These are phyloP conservation scores for Eretmochelys imbricata DNA, from an alignment of 2,113 vertebrate genomes.

Conservation along the genomic window DNA sequence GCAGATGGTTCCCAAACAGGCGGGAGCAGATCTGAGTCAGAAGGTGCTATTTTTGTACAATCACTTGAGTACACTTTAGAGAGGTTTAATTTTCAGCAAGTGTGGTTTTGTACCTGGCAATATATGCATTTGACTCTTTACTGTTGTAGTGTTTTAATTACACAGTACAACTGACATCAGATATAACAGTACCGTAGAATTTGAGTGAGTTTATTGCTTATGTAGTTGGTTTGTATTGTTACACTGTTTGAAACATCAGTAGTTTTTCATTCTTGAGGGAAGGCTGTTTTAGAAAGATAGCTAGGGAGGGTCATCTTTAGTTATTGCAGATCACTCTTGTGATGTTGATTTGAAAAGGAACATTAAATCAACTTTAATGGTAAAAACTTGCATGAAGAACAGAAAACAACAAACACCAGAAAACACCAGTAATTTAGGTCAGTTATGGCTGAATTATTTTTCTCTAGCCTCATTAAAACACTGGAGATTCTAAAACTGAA, in stretches of 20 bases:
- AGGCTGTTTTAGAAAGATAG: background rate
- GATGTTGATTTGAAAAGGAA: background rate
- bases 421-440: background rate
- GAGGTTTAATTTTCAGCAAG: background rate
- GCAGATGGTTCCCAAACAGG: background rate
- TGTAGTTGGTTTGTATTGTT: background rate
- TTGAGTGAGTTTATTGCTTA: background rate
- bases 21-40: background rate
- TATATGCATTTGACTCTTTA: fast-evolving
- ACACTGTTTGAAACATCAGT: background rate
- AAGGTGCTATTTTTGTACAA: background rate
- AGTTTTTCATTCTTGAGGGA: background rate
- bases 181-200: background rate
- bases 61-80: background rate
- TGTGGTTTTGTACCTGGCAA: background rate
- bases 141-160: background rate
- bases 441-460: background rate
- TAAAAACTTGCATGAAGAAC: background rate
- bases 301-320: background rate
- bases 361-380: background rate
- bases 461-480: background rate
- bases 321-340: background rate
- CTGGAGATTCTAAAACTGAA: background rate
- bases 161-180: background rate
- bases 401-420: background rate